Evolutionary conservation across 2,797 vertebrate genomes (phyloP).

Genomic region (Phalloptychus januarius): DNA sequence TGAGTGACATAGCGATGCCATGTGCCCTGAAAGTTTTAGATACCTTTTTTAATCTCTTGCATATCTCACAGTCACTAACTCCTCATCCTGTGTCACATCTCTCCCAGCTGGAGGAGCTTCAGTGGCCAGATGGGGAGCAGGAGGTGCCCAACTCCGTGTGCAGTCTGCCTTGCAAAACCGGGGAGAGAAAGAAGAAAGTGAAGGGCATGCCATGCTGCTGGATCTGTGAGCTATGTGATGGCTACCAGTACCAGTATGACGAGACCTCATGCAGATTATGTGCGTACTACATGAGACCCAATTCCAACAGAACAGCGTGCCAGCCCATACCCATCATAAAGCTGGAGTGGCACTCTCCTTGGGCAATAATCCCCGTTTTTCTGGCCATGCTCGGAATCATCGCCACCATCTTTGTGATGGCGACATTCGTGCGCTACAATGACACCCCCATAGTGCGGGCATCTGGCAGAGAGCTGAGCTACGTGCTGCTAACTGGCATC

Average conservation of each 20-base stretch:
- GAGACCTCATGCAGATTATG: constrained; percentile 95
- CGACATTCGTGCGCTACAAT: constrained; percentile 94
- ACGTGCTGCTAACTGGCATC: constrained; percentile 95
- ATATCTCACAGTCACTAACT: constrained; percentile 34
- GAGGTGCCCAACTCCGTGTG: constrained; percentile 92
- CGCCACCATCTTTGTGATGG: constrained; percentile 97
- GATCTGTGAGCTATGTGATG: constrained; percentile 96
- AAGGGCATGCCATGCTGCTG: constrained; percentile 98
- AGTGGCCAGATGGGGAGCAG: constrained; percentile 90
- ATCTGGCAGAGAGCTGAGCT: constrained; percentile 95
- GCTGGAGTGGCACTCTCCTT: constrained; percentile 98
- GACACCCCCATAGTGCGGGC: constrained; percentile 98
- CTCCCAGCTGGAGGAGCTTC: constrained; percentile 94
- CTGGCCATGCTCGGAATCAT: constrained; percentile 97
- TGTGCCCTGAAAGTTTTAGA: neutral
- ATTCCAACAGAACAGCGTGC: constrained; percentile 92
- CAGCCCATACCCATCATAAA: constrained; percentile 96
- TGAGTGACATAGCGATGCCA: neutral
- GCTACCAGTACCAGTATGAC: constrained; percentile 95
- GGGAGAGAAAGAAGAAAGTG: constrained; percentile 95
- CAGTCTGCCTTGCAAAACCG: constrained; percentile 92
- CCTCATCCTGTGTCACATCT: constrained; percentile 41
- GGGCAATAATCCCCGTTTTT: constrained; percentile 96
- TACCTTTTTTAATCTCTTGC: constrained; percentile 1
- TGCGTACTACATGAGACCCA: constrained; percentile 91